phyloP scores from a whole-genome alignment of 2,888 invertebrate genomes.

The Caenorhabditis sp. region DNA sequence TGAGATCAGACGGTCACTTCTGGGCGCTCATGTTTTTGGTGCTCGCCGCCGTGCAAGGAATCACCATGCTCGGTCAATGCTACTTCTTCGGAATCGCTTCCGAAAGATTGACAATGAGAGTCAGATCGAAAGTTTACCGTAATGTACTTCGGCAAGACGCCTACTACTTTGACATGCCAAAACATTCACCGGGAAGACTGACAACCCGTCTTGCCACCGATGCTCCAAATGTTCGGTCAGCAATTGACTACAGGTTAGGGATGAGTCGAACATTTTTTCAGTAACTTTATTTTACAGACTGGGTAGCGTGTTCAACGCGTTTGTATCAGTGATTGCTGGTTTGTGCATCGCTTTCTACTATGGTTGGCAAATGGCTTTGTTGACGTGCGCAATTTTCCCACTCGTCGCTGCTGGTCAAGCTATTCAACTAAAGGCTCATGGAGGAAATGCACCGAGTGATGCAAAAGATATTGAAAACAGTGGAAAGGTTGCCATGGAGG shows the following conservation, averaged over 20 bases:
- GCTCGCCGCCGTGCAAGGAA: conserved; percentile 71
- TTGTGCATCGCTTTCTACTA: conserved; percentile 73
- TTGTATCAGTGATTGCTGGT: conserved; percentile 71
- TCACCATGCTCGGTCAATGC: conserved; percentile 61
- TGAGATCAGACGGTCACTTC: conserved; percentile 71
- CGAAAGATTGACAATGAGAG: conserved; percentile 50
- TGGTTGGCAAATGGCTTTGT: conserved; percentile 70
- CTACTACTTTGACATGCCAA: conserved; percentile 72
- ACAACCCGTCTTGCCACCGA: conserved; percentile 72
- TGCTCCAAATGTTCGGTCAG: conserved; percentile 71
- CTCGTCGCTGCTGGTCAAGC: conserved; percentile 70
- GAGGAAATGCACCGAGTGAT: conserved; percentile 73
- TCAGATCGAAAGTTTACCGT: conserved; percentile 49
- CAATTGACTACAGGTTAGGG: not conserved
- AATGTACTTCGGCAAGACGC: conserved; percentile 71
- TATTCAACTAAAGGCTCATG: conserved; percentile 71
- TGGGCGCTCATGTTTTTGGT: conserved; percentile 73
- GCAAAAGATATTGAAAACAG: conserved; percentile 74
- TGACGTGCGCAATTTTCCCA: conserved; percentile 71
- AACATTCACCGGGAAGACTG: conserved; percentile 71
- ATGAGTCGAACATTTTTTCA: not conserved
- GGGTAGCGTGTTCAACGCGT: conserved; percentile 71
- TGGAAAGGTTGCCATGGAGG: conserved; percentile 73
- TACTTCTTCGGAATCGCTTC: conserved; percentile 43
- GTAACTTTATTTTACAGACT: conserved; percentile 59